Evolutionary conservation across 2,797 vertebrate genomes (phyloP).

Genomic region (Nyctalus aviator): DNA sequence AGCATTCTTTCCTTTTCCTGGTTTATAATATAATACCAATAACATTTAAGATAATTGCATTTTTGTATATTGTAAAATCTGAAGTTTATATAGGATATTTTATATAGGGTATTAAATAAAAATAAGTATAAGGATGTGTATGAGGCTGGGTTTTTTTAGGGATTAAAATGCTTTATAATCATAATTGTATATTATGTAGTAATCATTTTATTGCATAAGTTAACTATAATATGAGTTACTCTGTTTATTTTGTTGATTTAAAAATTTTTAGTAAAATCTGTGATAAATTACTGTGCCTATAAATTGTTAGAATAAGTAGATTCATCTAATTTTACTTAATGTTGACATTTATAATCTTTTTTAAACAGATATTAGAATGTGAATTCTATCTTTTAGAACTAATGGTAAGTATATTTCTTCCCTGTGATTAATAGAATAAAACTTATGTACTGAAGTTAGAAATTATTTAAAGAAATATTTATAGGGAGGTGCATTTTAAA

Average conservation of each 20-base stretch:
- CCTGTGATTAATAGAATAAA: constrained; percentile 46
- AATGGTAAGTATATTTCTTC: constrained; percentile 92
- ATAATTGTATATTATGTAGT: constrained; percentile 15
- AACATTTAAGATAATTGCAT: background rate
- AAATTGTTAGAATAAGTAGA: constrained; percentile 41
- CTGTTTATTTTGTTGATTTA: constrained; percentile 54
- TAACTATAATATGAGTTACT: constrained; percentile 33
- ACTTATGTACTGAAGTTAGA: constrained; percentile 46
- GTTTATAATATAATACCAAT: background rate
- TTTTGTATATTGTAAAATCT: constrained; percentile 57
- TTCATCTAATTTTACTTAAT: constrained; percentile 56
- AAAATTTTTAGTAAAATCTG: constrained; percentile 8
- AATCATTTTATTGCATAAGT: constrained; percentile 48
- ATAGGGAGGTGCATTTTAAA: constrained; percentile 62
- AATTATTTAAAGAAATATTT: constrained; percentile 63
- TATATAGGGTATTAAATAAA: too few species aligned
- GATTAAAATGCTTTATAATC: constrained; percentile 41
- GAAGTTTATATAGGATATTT: constrained; percentile 40
- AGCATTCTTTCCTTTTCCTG: background rate
- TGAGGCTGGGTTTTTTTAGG: constrained; percentile 37
- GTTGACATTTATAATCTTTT: constrained; percentile 77
- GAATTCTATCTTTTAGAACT: constrained; percentile 99
- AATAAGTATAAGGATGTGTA: constrained; percentile 2
- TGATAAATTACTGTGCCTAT: constrained; percentile 25
- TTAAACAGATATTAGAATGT: constrained; percentile 97